Percentiles rank a stretch among this genome's conserved stretches.
Evolutionary conservation across 2,797 vertebrate species (phyloP).

Genomic region (Acipenser oxyrinchus): DNA sequence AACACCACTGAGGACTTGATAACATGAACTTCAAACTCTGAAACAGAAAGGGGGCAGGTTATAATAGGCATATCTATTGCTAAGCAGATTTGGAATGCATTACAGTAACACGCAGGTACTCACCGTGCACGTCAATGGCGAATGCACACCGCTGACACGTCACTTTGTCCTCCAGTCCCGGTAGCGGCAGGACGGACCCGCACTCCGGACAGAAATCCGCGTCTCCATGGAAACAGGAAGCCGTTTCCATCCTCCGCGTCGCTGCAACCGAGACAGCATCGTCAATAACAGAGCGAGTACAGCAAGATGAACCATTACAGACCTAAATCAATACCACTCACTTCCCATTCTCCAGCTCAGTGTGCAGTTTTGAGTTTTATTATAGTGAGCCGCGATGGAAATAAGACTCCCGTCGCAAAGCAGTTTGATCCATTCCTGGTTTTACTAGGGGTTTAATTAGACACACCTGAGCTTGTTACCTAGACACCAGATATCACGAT

Average conservation of each 20-base stretch:
- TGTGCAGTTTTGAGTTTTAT: no score
- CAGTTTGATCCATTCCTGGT: no score
- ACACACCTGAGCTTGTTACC: no score
- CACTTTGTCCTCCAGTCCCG: slow-evolving; percentile 51
- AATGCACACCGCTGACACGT: slow-evolving; percentile 64
- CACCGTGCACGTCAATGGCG: slow-evolving; percentile 56
- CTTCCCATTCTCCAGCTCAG: no score
- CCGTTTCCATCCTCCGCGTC: slow-evolving; percentile 23
- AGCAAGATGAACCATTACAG: no score
- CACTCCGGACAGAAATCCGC: slow-evolving; percentile 79
- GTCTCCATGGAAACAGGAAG: slow-evolving; percentile 65
- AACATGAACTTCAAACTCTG: slow-evolving; percentile 64
- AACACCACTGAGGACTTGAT: slow-evolving; percentile 62
- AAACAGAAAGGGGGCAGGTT: background rate
- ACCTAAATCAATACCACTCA: no score
- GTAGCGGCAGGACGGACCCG: slow-evolving; percentile 72
- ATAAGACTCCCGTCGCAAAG: no score
- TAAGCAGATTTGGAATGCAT: background rate
- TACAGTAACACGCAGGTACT: slow-evolving; percentile 21
- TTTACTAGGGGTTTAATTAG: no score
- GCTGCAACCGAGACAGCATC: no score
- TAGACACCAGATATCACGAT: no score
- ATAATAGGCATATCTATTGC: background rate
- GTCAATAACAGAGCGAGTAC: no score
- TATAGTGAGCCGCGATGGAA: no score